These are phyloP conservation scores for Apis laboriosa DNA, from an alignment of 1,140 invertebrate species.

Conservation along the genomic window DNA sequence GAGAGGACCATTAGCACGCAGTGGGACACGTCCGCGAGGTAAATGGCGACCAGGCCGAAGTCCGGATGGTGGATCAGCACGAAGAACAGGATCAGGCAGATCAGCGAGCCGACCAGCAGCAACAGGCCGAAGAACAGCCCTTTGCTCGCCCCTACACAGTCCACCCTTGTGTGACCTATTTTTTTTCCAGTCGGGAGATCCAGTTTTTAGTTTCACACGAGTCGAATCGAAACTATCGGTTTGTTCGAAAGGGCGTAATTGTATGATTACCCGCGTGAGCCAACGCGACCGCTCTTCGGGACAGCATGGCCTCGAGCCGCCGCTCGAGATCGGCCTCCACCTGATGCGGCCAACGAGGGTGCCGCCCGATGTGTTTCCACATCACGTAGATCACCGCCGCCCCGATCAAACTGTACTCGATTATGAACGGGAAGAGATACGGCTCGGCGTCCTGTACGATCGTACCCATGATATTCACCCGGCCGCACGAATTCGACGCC, in stretches of 20 bases:
- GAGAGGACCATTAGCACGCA: slow-evolving; percentile 93
- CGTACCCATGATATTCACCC: slow-evolving; percentile 95
- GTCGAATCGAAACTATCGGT: too few species aligned
- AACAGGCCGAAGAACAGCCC: slow-evolving; percentile 96
- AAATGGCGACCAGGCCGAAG: slow-evolving; percentile 91
- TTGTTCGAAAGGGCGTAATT: not conserved
- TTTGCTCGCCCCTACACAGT: slow-evolving; percentile 95
- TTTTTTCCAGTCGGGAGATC: not conserved
- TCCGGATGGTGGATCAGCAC: slow-evolving; percentile 92
- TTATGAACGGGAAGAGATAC: slow-evolving; percentile 97
- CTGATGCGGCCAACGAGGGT: slow-evolving; percentile 85
- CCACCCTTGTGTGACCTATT: slow-evolving; percentile 88
- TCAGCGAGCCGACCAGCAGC: slow-evolving; percentile 93
- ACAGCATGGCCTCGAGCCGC: slow-evolving; percentile 91
- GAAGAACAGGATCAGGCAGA: slow-evolving; percentile 96
- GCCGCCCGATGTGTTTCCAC: slow-evolving; percentile 96
- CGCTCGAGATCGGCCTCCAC: slow-evolving; percentile 93
- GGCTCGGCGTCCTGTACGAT: slow-evolving; percentile 95
- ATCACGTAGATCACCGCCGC: slow-evolving; percentile 98
- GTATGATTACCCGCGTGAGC: slow-evolving; percentile 84
- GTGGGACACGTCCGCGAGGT: slow-evolving; percentile 94
- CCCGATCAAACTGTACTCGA: slow-evolving; percentile 98
- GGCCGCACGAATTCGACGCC: slow-evolving; percentile 84
- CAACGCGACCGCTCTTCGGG: slow-evolving; percentile 89
- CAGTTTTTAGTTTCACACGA: not conserved